Conservation (phyloP, 2,888 invertebrate species). For the Xylocampa areola region DNA sequence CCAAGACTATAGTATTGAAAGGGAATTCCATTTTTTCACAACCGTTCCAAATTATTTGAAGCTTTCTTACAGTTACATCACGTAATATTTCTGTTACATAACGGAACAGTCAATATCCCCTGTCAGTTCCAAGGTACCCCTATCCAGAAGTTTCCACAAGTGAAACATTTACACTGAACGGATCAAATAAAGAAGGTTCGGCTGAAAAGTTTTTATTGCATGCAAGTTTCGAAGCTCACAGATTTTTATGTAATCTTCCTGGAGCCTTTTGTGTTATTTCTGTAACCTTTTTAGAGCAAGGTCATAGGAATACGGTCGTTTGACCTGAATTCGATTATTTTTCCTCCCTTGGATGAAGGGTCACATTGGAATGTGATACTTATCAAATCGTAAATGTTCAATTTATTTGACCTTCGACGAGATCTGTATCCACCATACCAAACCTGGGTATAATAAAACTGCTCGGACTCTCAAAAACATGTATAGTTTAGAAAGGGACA, state of each 20-base stretch:
- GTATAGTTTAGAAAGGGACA: too few species aligned
- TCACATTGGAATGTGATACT: too few species aligned
- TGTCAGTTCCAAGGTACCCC: constrained; percentile 16
- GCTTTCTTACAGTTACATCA: background rate
- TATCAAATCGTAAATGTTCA: too few species aligned
- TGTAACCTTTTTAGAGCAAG: constrained; percentile 6
- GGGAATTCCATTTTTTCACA: too few species aligned
- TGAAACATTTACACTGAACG: constrained; percentile 11
- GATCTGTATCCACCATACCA: too few species aligned
- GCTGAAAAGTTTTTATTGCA: constrained; percentile 32
- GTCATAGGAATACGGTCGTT: background rate
- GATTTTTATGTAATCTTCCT: constrained; percentile 13
- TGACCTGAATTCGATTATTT: background rate
- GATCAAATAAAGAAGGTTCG: constrained; percentile 41
- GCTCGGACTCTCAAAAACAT: too few species aligned
- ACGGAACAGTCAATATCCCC: constrained; percentile 34
- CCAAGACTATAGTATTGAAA: too few species aligned
- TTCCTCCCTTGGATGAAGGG: too few species aligned
- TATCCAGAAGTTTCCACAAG: constrained; percentile 19
- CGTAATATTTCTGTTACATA: constrained; percentile 7
- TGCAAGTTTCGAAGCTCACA: constrained; percentile 9
- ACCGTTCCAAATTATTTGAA: too few species aligned
- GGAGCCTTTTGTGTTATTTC: constrained; percentile 1
- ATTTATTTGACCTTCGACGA: too few species aligned
- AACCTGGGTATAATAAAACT: too few species aligned